Conservation (phyloP, 2,797 vertebrate species). For the Melanotaenia nigrans region DNA sequence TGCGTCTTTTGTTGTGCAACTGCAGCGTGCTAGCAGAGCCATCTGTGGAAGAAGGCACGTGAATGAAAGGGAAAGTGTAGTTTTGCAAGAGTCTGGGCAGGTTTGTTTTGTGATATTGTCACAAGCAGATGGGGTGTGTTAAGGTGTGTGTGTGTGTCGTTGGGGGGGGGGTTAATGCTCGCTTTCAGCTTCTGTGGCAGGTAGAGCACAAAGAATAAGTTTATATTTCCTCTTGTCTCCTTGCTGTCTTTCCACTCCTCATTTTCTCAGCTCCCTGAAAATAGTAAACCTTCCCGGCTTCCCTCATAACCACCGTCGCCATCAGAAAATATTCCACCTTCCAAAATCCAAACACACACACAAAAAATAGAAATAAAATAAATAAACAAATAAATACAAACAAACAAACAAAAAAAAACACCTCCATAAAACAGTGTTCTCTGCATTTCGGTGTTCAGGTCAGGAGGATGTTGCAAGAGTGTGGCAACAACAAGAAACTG, state of each 20-base stretch:
- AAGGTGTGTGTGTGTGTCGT: not conserved
- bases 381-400: not conserved
- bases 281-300: conserved; percentile 52
- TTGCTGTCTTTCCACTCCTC: conserved; percentile 58
- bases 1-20: conserved; percentile 38
- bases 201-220: conserved; percentile 80
- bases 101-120: conserved; percentile 43
- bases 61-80: conserved; percentile 47
- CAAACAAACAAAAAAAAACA: conserved; percentile 9
- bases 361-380: not conserved
- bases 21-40: conserved; percentile 37
- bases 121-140: conserved; percentile 67
- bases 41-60: conserved; percentile 38
- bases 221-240: conserved; percentile 76
- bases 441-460: conserved; percentile 55
- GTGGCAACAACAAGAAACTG: conserved; percentile 79
- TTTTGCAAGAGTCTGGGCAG: conserved; percentile 39
- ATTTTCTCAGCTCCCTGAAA: conserved; percentile 67
- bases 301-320: conserved; percentile 9
- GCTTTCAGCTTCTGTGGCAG: conserved; percentile 74
- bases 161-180: conserved; percentile 78
- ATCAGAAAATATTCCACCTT: conserved; percentile 35
- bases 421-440: conserved; percentile 47
- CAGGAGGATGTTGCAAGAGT: conserved; percentile 79
- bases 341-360: conserved; percentile 27